phyloP scores from a whole-genome alignment of 2,113 vertebrate genomes.

The Myrmecobius fasciatus region DNA sequence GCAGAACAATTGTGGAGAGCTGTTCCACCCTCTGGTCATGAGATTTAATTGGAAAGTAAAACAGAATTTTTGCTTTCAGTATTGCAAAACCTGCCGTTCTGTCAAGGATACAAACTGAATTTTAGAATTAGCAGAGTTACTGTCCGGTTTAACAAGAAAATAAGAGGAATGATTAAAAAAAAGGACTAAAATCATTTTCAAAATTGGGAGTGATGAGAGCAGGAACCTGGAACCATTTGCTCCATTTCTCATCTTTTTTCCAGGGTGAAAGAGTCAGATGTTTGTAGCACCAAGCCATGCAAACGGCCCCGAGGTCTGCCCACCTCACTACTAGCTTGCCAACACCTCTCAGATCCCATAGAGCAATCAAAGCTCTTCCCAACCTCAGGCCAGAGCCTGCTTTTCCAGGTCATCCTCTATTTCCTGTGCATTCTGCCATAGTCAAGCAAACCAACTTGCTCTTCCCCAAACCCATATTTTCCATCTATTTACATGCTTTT shows the following conservation, averaged over 20 bases:
- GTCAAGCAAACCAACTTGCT: neutral
- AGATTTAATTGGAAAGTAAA: neutral
- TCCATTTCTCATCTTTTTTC: neutral
- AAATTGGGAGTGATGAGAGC: neutral
- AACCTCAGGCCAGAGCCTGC: neutral
- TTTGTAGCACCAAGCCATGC: neutral
- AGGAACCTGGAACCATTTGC: neutral
- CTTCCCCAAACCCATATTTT: neutral
- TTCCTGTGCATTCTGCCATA: neutral
- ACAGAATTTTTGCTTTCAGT: slow-evolving; percentile 7
- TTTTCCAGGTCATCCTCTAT: neutral
- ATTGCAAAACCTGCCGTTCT: neutral
- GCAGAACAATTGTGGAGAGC: slow-evolving; percentile 21
- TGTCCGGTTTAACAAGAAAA: neutral
- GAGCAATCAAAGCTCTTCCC: neutral
- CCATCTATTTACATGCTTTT: neutral
- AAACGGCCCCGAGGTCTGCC: neutral
- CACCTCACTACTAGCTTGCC: neutral
- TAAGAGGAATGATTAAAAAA: neutral
- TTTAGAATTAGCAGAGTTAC: neutral
- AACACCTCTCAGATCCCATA: neutral
- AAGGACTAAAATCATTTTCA: neutral
- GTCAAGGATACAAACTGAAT: neutral
- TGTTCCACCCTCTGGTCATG: neutral
- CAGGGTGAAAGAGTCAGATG: neutral